A percentile compares a stretch with the other conserved stretches of the same genome.
These are phyloP conservation scores for Micromussa lordhowensis DNA, from an alignment of 92 coral and sea anemone genomes.

Conservation along the genomic window DNA sequence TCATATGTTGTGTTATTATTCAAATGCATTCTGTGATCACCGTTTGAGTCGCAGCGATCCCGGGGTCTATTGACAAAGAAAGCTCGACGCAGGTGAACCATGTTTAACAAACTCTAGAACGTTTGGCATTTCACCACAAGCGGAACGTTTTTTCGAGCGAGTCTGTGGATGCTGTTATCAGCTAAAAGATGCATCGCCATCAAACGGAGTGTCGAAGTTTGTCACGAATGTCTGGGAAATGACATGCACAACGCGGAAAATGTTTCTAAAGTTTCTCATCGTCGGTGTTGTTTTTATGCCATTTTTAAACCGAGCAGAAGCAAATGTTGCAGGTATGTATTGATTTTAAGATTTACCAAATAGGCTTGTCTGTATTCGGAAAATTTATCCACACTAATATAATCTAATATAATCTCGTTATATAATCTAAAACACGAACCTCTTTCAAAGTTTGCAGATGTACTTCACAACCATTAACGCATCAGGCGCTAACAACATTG, in stretches of 20 bases:
- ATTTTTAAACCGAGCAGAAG: not conserved
- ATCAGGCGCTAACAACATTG: not conserved
- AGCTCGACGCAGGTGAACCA: not conserved
- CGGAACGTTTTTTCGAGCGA: no score
- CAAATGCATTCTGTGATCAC: not conserved
- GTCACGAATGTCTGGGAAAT: not conserved
- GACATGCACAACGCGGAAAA: not conserved
- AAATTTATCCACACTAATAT: not conserved
- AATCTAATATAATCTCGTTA: no score
- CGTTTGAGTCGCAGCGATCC: not conserved
- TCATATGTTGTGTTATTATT: not conserved
- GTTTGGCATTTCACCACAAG: conserved; percentile 15
- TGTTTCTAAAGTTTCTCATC: conserved; percentile 6
- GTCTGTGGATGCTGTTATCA: not conserved
- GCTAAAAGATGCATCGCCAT: not conserved
- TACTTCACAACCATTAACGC: not conserved
- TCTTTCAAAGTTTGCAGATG: not conserved
- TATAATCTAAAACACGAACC: not conserved
- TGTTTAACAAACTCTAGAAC: not conserved
- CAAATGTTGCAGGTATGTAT: conserved; percentile 26
- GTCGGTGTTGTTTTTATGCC: not conserved
- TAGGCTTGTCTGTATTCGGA: not conserved
- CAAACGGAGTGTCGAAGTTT: not conserved
- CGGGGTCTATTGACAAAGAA: not conserved
- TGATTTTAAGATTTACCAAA: not conserved